Base-by-base conservation (phyloP, 1,140 invertebrate genomes). In the Drosophila pachea region DNA sequence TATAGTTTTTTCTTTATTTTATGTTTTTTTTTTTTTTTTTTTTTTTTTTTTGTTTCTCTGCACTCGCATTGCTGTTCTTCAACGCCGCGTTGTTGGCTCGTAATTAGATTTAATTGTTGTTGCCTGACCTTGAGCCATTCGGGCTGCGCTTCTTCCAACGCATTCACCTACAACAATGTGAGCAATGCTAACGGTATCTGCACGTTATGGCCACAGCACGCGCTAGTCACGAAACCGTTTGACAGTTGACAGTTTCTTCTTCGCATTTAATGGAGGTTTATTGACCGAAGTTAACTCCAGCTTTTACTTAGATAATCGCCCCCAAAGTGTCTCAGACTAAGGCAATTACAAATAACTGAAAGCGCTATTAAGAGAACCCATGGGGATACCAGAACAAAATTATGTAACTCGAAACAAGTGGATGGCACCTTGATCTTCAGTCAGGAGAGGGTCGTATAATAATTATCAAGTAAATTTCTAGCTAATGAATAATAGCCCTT, bases 51-150 rank as follows among this genome's bases (percentile, higher is more conserved):
- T n/a, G n/a, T n/a, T n/a, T 47, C 43, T 40, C 22, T 69, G 33
- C 36, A n/a, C 33, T 32, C 48, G 7, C 48, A 50, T 50, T 50
- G 72, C 42, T 29, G 63, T 71, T 71, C 64, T 71, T 71, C 35
- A 55, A 58, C 59, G 63, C 68, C 53, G 56, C 54, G 45, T 43
- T 62, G 42, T 64, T 74, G 63, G 63, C 72, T 72, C 81, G 77
- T 77, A 86, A 86, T 86, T 86, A 86, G 74, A 49, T 73, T 73
- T 86, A 86, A 86, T 86, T 70, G 81, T 62, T 62, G 68, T 66
- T 48, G 53, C 49, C 73, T 86, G 81, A 86, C 81, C 81, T 86
- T 86, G 81, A 86, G 76, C 81, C 70, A 71, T 84, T 81, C 74
- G 14, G 12, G 42, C 52, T 52, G 45, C 36, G 42, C 67, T 74